Conservation (phyloP, 2,113 vertebrate species). For the Nicator chloris region DNA sequence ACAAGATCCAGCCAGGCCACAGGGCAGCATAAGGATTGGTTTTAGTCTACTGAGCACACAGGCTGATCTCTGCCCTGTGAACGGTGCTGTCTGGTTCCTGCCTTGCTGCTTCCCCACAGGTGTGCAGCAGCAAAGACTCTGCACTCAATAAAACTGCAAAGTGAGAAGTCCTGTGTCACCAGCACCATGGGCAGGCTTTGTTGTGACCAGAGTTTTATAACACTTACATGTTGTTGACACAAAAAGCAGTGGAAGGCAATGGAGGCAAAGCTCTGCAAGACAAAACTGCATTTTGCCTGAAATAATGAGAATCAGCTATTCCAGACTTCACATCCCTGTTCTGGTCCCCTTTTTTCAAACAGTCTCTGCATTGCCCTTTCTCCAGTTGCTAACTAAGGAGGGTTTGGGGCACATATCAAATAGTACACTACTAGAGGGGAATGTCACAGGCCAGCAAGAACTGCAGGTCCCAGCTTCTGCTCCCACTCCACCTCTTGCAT, state of each 20-base stretch:
- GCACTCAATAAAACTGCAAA: neutral
- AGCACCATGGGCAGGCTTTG: accelerated
- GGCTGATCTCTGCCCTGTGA: neutral
- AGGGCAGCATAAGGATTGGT: accelerated
- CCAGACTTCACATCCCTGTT: too few species aligned
- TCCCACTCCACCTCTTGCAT: neutral
- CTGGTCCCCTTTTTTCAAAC: neutral
- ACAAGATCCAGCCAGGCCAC: neutral
- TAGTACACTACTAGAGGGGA: too few species aligned
- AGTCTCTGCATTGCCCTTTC: neutral
- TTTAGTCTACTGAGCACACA: neutral
- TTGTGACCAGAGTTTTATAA: neutral
- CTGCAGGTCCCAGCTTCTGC: neutral
- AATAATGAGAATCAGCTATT: neutral
- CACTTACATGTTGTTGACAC: neutral
- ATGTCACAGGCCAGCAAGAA: neutral
- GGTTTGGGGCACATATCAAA: neutral
- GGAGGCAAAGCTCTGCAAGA: neutral
- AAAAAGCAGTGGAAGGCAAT: neutral
- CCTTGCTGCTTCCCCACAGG: neutral
- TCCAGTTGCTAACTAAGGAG: neutral
- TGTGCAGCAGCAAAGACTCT: neutral
- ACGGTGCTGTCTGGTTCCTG: neutral
- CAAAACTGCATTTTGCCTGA: neutral
- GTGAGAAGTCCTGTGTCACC: neutral